Evolutionary conservation across 2,797 vertebrate genomes (phyloP).

Genomic region (Nasua narica): DNA sequence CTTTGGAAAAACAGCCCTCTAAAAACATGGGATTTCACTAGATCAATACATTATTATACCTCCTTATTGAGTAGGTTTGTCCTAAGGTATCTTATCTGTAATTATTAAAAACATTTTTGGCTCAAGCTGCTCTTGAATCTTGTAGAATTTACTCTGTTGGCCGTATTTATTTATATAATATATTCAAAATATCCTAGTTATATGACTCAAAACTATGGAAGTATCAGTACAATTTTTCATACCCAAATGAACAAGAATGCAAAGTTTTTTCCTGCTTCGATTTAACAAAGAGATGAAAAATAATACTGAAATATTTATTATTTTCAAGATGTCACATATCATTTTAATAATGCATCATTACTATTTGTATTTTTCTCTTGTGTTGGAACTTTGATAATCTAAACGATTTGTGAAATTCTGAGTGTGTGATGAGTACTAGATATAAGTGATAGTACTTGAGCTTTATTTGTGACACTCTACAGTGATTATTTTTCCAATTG

Average conservation of each 20-base stretch:
- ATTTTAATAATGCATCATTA: background rate
- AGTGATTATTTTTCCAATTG: constrained; percentile 18
- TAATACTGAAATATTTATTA: background rate
- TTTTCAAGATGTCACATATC: background rate
- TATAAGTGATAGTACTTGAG: background rate
- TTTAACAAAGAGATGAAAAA: constrained; percentile 34
- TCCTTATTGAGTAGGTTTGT: constrained; percentile 16
- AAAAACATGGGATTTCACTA: background rate
- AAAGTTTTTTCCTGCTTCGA: background rate
- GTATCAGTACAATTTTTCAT: background rate
- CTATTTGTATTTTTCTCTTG: constrained; percentile 25
- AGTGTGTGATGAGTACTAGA: constrained; percentile 21
- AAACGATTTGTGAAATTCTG: constrained; percentile 32
- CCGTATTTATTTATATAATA: background rate
- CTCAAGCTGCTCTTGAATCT: background rate
- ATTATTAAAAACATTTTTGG: background rate
- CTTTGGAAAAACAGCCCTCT: constrained; percentile 33
- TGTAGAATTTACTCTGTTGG: constrained; percentile 1
- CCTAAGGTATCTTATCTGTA: background rate
- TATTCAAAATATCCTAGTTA: background rate
- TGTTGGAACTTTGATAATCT: background rate
- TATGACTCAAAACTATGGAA: background rate
- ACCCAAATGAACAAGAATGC: background rate
- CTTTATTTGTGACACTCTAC: background rate
- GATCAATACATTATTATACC: background rate